These are phyloP conservation scores for Ctenochaetus hawaiiensis DNA, from an alignment of 2,797 vertebrate species.

Conservation along the genomic window DNA sequence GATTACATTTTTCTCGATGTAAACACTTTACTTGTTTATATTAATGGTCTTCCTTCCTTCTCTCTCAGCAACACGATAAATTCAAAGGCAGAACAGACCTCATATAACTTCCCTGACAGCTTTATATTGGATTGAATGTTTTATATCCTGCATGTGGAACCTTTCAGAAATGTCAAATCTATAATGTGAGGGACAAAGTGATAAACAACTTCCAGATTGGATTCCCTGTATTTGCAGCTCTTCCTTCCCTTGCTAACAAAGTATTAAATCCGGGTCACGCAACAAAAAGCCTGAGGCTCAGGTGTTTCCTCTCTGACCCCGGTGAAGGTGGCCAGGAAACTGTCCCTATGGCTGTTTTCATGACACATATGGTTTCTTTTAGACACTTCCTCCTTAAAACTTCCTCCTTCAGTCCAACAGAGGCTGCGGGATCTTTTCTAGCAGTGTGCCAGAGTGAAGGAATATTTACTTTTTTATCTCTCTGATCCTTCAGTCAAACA, in stretches of 20 bases:
- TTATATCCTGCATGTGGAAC: not conserved
- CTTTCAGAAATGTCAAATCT: constrained; percentile 17
- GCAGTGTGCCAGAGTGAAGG: not conserved
- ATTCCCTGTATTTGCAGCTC: constrained; percentile 18
- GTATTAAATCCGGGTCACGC: constrained; percentile 49
- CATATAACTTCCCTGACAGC: not conserved
- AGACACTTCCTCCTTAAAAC: constrained; percentile 60
- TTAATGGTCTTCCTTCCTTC: not conserved
- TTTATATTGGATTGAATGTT: not conserved
- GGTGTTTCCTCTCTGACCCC: constrained; percentile 76
- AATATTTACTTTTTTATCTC: not conserved
- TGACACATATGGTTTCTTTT: constrained; percentile 54
- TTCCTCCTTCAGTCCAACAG: constrained; percentile 37
- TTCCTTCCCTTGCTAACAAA: constrained; percentile 57
- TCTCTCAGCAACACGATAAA: not conserved
- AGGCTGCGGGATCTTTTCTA: not conserved
- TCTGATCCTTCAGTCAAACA: constrained; percentile 8
- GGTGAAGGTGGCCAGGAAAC: constrained; percentile 61
- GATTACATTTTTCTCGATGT: not conserved
- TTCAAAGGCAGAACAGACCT: not conserved
- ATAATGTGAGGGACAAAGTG: not conserved
- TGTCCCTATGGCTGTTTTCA: constrained; percentile 39
- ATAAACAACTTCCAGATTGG: constrained; percentile 45
- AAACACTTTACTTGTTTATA: not conserved
- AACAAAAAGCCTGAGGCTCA: constrained; percentile 69